These are phyloP conservation scores for Drosophila hamatofila DNA, from an alignment of 2,888 invertebrate genomes.

Conservation along the genomic window DNA sequence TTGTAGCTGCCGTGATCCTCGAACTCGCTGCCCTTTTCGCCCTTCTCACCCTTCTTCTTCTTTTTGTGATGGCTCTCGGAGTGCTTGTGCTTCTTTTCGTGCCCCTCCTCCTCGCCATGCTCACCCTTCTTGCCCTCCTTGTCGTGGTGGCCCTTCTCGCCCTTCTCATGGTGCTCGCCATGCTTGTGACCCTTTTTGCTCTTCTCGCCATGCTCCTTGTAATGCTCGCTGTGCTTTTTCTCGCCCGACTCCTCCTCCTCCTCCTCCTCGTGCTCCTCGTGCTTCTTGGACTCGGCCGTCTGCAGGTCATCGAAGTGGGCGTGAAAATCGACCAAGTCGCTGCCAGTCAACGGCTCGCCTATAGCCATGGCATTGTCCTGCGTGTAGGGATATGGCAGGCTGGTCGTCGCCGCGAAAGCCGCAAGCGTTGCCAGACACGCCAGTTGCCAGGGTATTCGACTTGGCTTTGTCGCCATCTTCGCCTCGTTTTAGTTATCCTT, in stretches of 20 bases:
- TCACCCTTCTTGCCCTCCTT: constrained; percentile 87
- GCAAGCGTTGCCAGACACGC: constrained; percentile 58
- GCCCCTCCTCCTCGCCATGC: constrained; percentile 86
- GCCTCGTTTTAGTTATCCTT: constrained; percentile 32
- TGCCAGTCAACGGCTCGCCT: constrained; percentile 46
- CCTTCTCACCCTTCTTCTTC: constrained; percentile 86
- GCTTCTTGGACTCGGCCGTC: constrained; percentile 83
- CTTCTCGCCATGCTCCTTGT: constrained; percentile 89
- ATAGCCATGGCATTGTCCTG: constrained; percentile 63
- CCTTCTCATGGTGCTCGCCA: constrained; percentile 89
- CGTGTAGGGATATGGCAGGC: constrained; percentile 51
- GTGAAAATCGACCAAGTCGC: constrained; percentile 56
- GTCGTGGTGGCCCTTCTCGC: constrained; percentile 90
- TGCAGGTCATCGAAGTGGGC: constrained; percentile 77
- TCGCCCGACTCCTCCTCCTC: constrained; percentile 88
- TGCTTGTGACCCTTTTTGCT: constrained; percentile 90
- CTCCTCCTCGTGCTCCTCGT: constrained; percentile 79
- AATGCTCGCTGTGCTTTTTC: constrained; percentile 89
- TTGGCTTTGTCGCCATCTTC: constrained; percentile 41
- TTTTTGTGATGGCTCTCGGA: constrained; percentile 86
- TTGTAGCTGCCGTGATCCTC: constrained; percentile 89
- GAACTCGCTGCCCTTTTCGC: constrained; percentile 86
- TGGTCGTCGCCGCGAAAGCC: constrained; percentile 44
- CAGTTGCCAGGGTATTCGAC: constrained; percentile 62
- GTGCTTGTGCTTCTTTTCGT: constrained; percentile 86